Evolutionary conservation across 1,140 invertebrate genomes (phyloP).

Genomic region (Heliconius congener): DNA sequence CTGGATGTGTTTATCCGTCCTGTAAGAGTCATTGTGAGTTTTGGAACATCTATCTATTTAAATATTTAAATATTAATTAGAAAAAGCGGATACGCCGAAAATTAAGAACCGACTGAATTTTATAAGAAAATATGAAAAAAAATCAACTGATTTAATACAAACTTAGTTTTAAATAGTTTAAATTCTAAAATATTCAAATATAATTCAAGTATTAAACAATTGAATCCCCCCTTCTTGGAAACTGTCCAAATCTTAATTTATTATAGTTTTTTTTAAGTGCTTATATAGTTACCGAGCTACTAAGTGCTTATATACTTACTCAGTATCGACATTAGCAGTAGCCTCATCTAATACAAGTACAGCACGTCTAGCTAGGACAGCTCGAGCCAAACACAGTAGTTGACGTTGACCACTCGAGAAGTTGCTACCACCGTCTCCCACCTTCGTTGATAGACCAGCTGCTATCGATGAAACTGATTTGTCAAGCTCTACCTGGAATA

Average conservation of each 20-base stretch:
- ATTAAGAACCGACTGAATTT: too few species aligned
- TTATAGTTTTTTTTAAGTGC: too few species aligned
- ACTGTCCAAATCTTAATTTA: background rate
- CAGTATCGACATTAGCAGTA: slow-evolving; percentile 91
- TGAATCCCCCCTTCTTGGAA: background rate
- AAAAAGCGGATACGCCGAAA: too few species aligned
- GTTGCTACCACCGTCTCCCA: slow-evolving; percentile 89
- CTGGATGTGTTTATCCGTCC: slow-evolving; percentile 85
- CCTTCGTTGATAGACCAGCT: slow-evolving; percentile 80
- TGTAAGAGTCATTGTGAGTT: slow-evolving; percentile 48
- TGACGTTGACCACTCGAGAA: slow-evolving; percentile 90
- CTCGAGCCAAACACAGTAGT: slow-evolving; percentile 89
- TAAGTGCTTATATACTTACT: slow-evolving; percentile 70
- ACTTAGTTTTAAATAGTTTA: too few species aligned
- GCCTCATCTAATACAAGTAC: slow-evolving; percentile 93
- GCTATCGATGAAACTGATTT: slow-evolving; percentile 76
- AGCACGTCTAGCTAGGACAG: slow-evolving; percentile 86
- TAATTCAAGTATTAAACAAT: too few species aligned
- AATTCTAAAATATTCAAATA: too few species aligned
- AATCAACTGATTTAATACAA: too few species aligned
- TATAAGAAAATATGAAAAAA: too few species aligned
- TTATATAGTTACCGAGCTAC: background rate
- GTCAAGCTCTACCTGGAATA: slow-evolving; percentile 82
- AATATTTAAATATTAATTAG: too few species aligned
- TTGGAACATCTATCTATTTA: too few species aligned